Base-by-base conservation (phyloP, 2,888 invertebrate species). In the Nesidiocoris tenuis region DNA sequence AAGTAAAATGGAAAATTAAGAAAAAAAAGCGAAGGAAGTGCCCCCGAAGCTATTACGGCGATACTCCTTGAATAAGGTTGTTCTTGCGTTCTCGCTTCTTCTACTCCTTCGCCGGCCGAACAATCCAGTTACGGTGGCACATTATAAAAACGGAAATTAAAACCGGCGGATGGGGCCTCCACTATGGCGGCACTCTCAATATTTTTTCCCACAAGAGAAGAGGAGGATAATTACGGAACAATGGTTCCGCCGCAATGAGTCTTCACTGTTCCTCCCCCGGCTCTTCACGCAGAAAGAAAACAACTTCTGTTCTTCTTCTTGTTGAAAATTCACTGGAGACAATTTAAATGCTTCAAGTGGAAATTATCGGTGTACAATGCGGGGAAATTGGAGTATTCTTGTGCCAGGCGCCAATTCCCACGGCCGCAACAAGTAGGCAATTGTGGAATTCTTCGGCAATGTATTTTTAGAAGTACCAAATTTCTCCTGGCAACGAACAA, bases 71-170 rank as follows among this genome's bases (percentile, higher is more conserved):
- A 39, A 39, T 39, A 39, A 39, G 39, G 39, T 39, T 39, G 39
- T 39, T 39, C 39, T 39, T 39, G 68, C 57, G 7, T 68, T 59
- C 16, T 25, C 17, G n/a, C 59, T 59, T 16, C 56, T n/a, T n/a
- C n/a, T n/a, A n/a, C 21, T 1, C 70, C 25, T 9, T 16, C 24
- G 16, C 18, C 19, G 25, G 25, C 70, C 70, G 59, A 70, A 59
- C 70, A 70, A 70, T 70, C 70, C 70, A 70, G 70, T 70, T 70
- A 70, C 70, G 70, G 70, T 70, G 57, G 70, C 70, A 70, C 70
- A 70, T 70, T 70, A 70, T 70, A 70, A 70, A 70, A 70, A 70
- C 70, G 70, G 70, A 70, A 70, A 70, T 70, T 70, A 70, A 70
- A 70, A 39, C 39, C 39, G 39, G 39, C 39, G 39, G 39, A 39